Conservation (phyloP, 2,888 invertebrate genomes). For the Luffia ferchaultella region DNA sequence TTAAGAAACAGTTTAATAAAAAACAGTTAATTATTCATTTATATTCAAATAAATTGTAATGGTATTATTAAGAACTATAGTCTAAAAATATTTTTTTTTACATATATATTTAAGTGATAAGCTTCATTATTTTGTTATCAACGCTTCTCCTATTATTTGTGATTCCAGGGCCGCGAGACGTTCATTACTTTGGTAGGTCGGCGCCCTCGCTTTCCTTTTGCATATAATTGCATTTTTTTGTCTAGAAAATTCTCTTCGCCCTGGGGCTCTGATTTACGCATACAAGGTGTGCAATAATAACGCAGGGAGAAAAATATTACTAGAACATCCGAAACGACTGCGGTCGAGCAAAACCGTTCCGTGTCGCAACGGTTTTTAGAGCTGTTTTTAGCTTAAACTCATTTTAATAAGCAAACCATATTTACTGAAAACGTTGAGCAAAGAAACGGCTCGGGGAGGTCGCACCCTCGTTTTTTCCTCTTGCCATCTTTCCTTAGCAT, state of each 20-base stretch:
- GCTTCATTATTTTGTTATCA: too few relatives aligned
- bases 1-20: too few relatives aligned
- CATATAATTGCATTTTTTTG: constrained; percentile 64
- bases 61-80: too few relatives aligned
- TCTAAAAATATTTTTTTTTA: too few relatives aligned
- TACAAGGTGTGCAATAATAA: constrained; percentile 66
- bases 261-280: constrained; percentile 62
- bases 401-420: constrained; percentile 29
- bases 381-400: constrained; percentile 25
- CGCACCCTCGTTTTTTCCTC: constrained; percentile 44
- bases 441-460: constrained; percentile 52
- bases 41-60: too few relatives aligned
- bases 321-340: constrained; percentile 21
- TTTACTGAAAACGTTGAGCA: constrained; percentile 56
- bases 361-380: constrained; percentile 24
- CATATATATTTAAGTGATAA: too few relatives aligned
- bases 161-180: constrained; percentile 1
- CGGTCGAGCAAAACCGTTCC: constrained; percentile 23
- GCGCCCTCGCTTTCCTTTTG: constrained; percentile 30
- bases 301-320: constrained; percentile 53
- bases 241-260: constrained; percentile 51
- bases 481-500: constrained; percentile 44
- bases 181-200: constrained; percentile 34
- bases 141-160: not conserved
- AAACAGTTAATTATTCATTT: too few relatives aligned